Conservation (phyloP, 1,140 invertebrate genomes). For the Psix sp. region DNA sequence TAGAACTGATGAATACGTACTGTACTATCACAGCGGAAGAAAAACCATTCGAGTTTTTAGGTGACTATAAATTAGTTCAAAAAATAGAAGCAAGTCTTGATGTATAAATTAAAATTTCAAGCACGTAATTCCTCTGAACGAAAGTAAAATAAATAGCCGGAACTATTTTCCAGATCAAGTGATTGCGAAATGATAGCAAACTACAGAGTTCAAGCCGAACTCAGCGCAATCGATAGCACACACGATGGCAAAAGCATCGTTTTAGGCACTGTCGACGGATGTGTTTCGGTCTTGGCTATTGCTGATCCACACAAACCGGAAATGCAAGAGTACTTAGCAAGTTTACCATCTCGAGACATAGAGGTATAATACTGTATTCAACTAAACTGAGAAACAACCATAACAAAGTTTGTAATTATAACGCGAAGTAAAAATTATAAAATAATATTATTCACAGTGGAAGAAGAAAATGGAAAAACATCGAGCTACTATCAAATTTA, state of each 20-base stretch:
- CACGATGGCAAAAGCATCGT: slow-evolving; percentile 89
- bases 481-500: slow-evolving; percentile 81
- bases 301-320: slow-evolving; percentile 84
- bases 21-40: slow-evolving; percentile 96
- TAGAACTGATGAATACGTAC: slow-evolving; percentile 94
- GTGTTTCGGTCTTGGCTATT: slow-evolving; percentile 93
- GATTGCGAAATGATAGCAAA: slow-evolving; percentile 95
- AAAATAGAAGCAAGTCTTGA: not conserved
- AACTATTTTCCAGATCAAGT: slow-evolving; percentile 79
- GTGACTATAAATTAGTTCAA: slow-evolving; percentile 72
- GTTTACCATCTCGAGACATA: slow-evolving; percentile 84
- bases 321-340: slow-evolving; percentile 82
- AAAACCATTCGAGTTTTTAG: slow-evolving; percentile 95
- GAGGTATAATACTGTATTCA: slow-evolving; percentile 73
- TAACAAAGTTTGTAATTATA: not conserved
- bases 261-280: slow-evolving; percentile 94
- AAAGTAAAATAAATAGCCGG: no score
- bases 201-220: slow-evolving; percentile 93
- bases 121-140: no score
- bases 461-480: slow-evolving; percentile 84
- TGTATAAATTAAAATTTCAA: not conserved
- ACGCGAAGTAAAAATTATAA: not conserved
- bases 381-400: not conserved
- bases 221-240: slow-evolving; percentile 90
- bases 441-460: slow-evolving; percentile 78